Conservation (phyloP, 2,888 invertebrate species). For the Acanthococcus lagerstroemiae region DNA sequence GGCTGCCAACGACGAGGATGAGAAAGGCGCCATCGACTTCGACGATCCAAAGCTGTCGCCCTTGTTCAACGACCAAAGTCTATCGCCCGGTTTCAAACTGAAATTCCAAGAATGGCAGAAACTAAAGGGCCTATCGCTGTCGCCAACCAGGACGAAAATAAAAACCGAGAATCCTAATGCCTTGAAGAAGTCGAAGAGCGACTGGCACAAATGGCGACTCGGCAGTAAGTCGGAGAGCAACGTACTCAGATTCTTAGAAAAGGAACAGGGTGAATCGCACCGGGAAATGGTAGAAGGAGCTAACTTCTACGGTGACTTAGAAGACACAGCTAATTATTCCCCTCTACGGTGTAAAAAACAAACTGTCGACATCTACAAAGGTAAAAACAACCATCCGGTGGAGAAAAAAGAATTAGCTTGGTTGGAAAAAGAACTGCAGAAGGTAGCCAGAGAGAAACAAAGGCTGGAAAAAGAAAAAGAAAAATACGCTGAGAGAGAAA, state of each 20-base stretch:
- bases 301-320: conserved; percentile 32
- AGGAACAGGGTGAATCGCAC: neutral
- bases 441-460: conserved; percentile 53
- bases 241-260: conserved; percentile 16
- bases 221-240: conserved; percentile 30
- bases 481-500: conserved; percentile 55
- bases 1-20: neutral
- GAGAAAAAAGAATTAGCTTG: conserved; percentile 42
- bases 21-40: neutral
- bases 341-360: neutral
- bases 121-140: conserved; percentile 47
- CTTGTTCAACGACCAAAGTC: conserved; percentile 41
- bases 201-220: conserved; percentile 29
- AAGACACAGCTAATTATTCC: neutral
- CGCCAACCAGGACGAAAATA: conserved; percentile 33
- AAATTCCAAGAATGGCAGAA: conserved; percentile 81
- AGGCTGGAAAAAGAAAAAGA: conserved; percentile 51
- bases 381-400: conserved; percentile 5
- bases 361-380: neutral
- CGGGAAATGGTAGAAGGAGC: neutral
- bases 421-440: conserved; percentile 50
- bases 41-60: conserved; percentile 14
- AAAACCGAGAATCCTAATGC: conserved; percentile 52
- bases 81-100: conserved; percentile 69
- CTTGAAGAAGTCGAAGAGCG: conserved; percentile 43